These are phyloP conservation scores for Eurystomus gularis DNA, from an alignment of 2,113 vertebrate species.

Conservation along the genomic window DNA sequence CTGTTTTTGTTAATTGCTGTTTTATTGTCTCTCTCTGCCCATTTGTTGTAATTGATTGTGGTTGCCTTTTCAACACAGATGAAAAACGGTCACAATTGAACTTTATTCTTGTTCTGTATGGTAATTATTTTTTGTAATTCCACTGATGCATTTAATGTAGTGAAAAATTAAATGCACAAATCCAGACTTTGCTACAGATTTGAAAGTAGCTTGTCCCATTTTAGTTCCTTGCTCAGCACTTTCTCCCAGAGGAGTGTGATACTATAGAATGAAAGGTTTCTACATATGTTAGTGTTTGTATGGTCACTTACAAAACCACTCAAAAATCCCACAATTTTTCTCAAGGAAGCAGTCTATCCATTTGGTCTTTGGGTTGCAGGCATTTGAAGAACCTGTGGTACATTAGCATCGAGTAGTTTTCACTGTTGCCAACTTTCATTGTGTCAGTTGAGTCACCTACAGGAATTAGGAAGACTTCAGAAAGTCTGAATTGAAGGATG, in stretches of 20 bases:
- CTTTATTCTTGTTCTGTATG: not conserved
- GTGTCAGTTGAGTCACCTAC: rapidly evolving
- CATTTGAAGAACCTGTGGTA: not conserved
- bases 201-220: not conserved
- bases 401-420: not conserved
- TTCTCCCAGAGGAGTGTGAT: not conserved
- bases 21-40: not conserved
- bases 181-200: not conserved
- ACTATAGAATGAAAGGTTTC: not conserved
- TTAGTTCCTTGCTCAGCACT: not conserved
- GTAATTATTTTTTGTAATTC: not conserved
- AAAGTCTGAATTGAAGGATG: not conserved
- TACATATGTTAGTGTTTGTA: not conserved
- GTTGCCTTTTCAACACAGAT: not conserved
- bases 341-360: not conserved
- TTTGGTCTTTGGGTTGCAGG: not conserved
- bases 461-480: not conserved
- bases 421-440: not conserved
- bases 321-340: not conserved
- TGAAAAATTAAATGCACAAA: not conserved
- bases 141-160: not conserved
- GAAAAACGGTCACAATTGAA: not conserved
- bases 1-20: not conserved
- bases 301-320: not conserved
- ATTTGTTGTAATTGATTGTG: not conserved